Base-by-base conservation (phyloP, 2,113 vertebrate genomes). In the Pelodiscus sinensis region DNA sequence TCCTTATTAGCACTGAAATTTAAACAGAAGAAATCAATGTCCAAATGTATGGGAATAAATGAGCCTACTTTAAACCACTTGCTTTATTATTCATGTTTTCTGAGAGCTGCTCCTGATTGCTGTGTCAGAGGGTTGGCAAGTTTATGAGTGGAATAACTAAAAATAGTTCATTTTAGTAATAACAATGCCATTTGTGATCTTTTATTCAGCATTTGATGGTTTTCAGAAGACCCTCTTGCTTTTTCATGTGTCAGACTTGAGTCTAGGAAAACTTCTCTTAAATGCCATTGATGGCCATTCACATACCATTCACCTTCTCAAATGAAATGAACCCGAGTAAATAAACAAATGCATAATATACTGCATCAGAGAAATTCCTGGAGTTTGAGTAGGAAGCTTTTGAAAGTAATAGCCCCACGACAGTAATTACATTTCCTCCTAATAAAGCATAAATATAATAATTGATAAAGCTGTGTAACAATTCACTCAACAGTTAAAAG, bases 151-250 rank as follows among this genome's bases (percentile, higher is more conserved):
- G 91, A 92, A 89, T 89, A 86, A 87, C 91, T 97, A 94, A 96
- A 96, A 96, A 94, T 90, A 96, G 75, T 92, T 93, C 86, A 82
- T 95, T 94, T 94, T 90, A 94, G 88, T 93, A 96, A 90, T 79
- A 95, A 87, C 88, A 91, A 78, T 31, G 85, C 81, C 88, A 60
- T 84, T 93, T 88, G 89, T 94, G 73, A 44, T 77, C 93, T 93
- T 94, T 94, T 93, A 93, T 93, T 95, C 5, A n/a, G 84, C 82
- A 91, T 94, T 90, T 96, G 94, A 93, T 90, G 87, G 90, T 92
- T 86, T 81, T 91, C 90, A 57, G 88, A 92, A 94, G 86, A 93
- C 60, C 89, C 25, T 82, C 50, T 8, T 25, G 56, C 79, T 93
- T 91, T 87, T 81, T 91, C 80, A 82, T 87, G 95, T 91, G 73